Conservation (phyloP, 1,140 invertebrate genomes). For the Calliphora vicina region DNA sequence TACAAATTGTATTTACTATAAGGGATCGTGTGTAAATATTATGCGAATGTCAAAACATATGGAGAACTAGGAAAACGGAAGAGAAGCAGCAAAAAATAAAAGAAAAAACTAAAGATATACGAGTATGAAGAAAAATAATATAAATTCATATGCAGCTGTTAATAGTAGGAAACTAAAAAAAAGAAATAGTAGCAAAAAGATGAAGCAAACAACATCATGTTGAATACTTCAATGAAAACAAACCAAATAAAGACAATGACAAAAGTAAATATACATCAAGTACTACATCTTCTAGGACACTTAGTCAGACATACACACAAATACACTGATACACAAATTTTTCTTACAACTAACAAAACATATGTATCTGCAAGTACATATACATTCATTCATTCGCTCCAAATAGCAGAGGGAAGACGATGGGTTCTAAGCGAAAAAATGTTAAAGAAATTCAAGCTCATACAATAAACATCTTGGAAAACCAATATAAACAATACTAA, state of each 20-base stretch:
- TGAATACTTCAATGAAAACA: background rate
- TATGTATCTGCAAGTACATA: too few species aligned
- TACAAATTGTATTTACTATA: constrained; percentile 44
- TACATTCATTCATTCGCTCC: too few species aligned
- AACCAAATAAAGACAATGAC: constrained; percentile 31
- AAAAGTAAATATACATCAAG: constrained; percentile 33
- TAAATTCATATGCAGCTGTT: background rate
- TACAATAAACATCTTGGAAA: constrained; percentile 29
- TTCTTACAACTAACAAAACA: background rate
- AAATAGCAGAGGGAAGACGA: too few species aligned
- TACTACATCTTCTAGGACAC: background rate
- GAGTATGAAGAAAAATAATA: background rate
- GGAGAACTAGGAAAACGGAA: background rate
- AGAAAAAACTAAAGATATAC: background rate
- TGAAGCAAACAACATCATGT: background rate
- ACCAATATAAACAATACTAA: constrained; percentile 21
- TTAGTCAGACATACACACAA: background rate
- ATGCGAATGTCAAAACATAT: constrained; percentile 29
- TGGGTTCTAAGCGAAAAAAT: too few species aligned
- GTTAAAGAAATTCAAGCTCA: background rate
- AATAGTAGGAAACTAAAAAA: background rate
- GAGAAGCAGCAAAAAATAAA: background rate
- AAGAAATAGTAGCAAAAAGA: background rate
- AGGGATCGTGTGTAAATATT: constrained; percentile 42
- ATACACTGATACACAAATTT: background rate